A percentile compares a stretch with the other conserved stretches of the same genome.
phyloP scores from a whole-genome alignment of 2,888 invertebrate genomes.

The Cylloceria caligata region DNA sequence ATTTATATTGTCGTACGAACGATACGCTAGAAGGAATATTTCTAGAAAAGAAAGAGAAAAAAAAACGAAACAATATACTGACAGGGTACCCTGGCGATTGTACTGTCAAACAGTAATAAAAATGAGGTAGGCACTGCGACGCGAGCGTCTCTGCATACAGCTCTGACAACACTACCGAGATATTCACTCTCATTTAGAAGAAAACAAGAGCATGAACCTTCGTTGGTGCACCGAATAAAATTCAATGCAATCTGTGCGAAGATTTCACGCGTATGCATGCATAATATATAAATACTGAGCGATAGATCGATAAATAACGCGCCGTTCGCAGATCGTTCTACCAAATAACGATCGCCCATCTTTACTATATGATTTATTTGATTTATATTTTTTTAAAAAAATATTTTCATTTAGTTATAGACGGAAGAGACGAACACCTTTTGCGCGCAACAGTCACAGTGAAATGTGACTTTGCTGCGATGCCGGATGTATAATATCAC shows the following conservation, averaged over 20 bases:
- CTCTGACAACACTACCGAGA: constrained; percentile 22
- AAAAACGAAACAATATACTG: constrained; percentile 47
- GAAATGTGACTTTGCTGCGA: constrained; percentile 69
- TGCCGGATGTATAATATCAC: constrained; percentile 74
- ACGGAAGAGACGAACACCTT: constrained; percentile 37
- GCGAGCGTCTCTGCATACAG: constrained; percentile 29
- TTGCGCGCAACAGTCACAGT: constrained; percentile 32
- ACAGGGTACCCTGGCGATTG: constrained; percentile 65
- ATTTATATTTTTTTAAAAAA: constrained; percentile 54
- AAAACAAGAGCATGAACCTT: constrained; percentile 36
- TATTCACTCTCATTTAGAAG: constrained; percentile 34
- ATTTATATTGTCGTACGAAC: constrained; percentile 22
- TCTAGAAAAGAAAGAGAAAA: constrained; percentile 29
- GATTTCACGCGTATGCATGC: constrained; percentile 35
- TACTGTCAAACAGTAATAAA: constrained; percentile 63
- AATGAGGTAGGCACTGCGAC: constrained; percentile 52
- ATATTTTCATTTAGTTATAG: constrained; percentile 7
- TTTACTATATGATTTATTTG: constrained; percentile 56
- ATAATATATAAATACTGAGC: constrained; percentile 51
- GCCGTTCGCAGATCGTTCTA: constrained; percentile 59
- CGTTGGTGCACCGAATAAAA: constrained; percentile 69
- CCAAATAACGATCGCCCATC: constrained; percentile 64
- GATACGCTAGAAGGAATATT: constrained; percentile 40
- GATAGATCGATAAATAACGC: constrained; percentile 38
- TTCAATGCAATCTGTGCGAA: constrained; percentile 68